Conservation (phyloP, 2,888 invertebrate genomes). For the Trachelus tabidus region DNA sequence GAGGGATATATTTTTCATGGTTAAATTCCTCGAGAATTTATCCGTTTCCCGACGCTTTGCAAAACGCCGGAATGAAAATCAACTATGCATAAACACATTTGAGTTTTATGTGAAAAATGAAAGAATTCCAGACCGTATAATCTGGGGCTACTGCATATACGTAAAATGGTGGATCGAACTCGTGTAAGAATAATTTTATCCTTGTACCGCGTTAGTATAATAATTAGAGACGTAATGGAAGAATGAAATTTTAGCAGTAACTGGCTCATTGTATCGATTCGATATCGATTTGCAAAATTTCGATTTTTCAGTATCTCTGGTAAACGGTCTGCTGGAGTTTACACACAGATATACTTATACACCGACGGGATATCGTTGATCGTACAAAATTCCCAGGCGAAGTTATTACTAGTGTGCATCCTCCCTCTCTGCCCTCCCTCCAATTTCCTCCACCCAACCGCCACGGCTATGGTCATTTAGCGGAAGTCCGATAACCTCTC, state of each 20-base stretch:
- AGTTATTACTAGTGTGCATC: not conserved
- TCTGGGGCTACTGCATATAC: not conserved
- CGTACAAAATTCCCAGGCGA: not conserved
- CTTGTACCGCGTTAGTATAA: not conserved
- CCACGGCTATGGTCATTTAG: not conserved
- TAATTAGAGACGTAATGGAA: not conserved
- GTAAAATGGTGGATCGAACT: not conserved
- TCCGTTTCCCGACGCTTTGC: not conserved
- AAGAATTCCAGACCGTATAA: not conserved
- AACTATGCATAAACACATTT: conserved; percentile 6
- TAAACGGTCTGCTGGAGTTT: not conserved
- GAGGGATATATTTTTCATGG: not conserved
- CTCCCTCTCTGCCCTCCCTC: not conserved
- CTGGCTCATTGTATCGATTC: not conserved
- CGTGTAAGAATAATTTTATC: not conserved
- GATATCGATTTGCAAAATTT: not conserved
- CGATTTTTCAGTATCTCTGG: not conserved
- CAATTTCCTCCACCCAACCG: not conserved
- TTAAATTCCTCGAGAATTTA: not conserved
- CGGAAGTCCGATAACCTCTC: conserved; percentile 3
- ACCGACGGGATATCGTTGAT: not conserved
- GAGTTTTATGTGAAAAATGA: not conserved
- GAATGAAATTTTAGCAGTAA: not conserved
- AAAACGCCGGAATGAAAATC: conserved; percentile 5
- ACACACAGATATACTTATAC: no score